Base-by-base conservation (phyloP, 2,113 vertebrate genomes). In the Oxyura jamaicensis region DNA sequence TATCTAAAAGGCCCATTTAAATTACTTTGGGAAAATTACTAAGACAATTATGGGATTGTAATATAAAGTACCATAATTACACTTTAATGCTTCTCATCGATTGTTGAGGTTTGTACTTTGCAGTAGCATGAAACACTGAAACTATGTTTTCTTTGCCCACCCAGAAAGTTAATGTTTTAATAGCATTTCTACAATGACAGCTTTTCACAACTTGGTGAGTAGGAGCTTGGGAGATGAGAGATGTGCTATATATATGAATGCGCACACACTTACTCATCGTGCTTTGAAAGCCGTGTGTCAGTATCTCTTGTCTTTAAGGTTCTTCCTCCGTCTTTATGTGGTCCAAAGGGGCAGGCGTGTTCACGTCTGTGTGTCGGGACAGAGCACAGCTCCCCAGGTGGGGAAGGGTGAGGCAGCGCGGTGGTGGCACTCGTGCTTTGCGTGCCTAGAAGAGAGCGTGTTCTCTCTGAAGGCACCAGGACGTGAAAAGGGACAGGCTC, bases 31-130 rank as follows among this genome's bases (percentile, higher is more conserved):
- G 58, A 91, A 97, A 97, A 98, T 96, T 96, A 95, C 75, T 72
- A 72, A 76, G 58, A 86, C 95, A 97, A 97, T 96, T 97, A 96
- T 65, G 73, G 63, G 58, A 88, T 95, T 94, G 80, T 95, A 92
- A 96, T 92, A 94, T 94, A 95, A 98, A 97, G 68, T 87, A 59
- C 55, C 72, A 62, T 96, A 96, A 97, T 96, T 96, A 90, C 48
- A 89, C 82, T 94, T 96, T 86, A 97, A 96, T 96, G 76, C 41
- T 88, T 86, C 42, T 92, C 76, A 97, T 95, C 10, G 91, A 96
- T 96, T 76, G 59, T 67, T 90, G 86, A 91, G 85, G 86, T 86
- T 95, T 91, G 83, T 44, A 83, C 65, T 91, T 83, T 36, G 28
- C 42, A 29, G 4, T 71, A 72, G 90, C 88, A 31, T 68, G 80